These are phyloP conservation scores for Metopolophium dirhodum DNA, from an alignment of 1,140 invertebrate genomes.

Conservation along the genomic window DNA sequence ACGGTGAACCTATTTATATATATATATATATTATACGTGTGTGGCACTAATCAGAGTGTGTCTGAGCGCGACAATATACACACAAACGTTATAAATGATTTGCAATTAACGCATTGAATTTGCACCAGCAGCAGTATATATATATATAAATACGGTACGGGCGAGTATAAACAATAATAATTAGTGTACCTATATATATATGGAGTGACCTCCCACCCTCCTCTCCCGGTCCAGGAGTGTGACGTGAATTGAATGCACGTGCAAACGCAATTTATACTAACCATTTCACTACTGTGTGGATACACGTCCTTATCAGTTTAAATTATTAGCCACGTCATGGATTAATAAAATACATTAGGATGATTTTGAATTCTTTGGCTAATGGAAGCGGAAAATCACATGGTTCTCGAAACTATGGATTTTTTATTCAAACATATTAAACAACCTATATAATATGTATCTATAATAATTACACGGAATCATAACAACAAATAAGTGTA, in stretches of 20 bases:
- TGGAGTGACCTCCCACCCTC: not conserved
- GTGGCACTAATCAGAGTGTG: not conserved
- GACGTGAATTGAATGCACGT: not conserved
- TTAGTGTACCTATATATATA: not conserved
- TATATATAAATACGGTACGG: not conserved
- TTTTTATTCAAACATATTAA: too few species aligned
- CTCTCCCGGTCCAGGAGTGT: not conserved
- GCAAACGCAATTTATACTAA: not conserved
- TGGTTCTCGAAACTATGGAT: not conserved
- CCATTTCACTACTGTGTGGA: not conserved
- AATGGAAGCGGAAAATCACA: not conserved
- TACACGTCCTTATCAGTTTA: not conserved
- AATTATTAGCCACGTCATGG: not conserved
- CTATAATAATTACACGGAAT: not conserved
- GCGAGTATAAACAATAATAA: slow-evolving; percentile 19
- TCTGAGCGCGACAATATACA: not conserved
- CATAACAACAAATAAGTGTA: not conserved
- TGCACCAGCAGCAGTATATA: not conserved
- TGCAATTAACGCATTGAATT: not conserved
- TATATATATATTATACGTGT: not conserved
- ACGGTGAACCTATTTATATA: not conserved
- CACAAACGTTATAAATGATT: slow-evolving; percentile 32
- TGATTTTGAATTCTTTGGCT: not conserved
- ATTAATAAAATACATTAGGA: not conserved
- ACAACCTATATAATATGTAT: too few species aligned